Evolutionary conservation across 2,797 vertebrate species (phyloP).

Genomic region (Hippocampus kuda): DNA sequence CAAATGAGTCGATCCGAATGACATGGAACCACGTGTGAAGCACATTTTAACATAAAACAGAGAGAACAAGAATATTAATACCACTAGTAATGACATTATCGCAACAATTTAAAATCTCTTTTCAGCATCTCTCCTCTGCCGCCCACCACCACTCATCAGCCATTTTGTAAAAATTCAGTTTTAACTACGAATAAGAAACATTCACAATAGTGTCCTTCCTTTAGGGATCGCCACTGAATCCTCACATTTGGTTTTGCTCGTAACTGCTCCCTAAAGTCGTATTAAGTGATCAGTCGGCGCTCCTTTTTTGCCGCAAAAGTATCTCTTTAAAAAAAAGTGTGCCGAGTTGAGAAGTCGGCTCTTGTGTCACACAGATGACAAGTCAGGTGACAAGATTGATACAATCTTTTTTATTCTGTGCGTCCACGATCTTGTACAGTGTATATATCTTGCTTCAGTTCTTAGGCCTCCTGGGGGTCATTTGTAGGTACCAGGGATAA

Average conservation of each 20-base stretch:
- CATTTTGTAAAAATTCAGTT: conserved; percentile 10
- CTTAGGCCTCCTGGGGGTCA: neutral
- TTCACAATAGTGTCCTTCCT: conserved; percentile 50
- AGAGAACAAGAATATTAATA: conserved; percentile 38
- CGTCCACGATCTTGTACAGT: neutral
- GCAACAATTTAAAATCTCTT: conserved; percentile 51
- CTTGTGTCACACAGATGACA: neutral
- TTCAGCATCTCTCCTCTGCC: conserved; percentile 45
- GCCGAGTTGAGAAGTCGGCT: neutral
- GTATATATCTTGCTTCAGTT: neutral
- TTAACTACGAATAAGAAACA: conserved; percentile 51
- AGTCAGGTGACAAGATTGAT: neutral
- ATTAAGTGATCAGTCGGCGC: neutral
- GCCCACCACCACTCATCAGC: conserved; percentile 21
- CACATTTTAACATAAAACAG: conserved; percentile 52
- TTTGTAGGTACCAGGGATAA: neutral
- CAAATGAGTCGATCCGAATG: conserved; percentile 15
- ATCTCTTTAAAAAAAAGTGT: conserved; percentile 7
- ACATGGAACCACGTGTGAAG: conserved; percentile 41
- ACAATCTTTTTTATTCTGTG: neutral
- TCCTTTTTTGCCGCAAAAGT: neutral
- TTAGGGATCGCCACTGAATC: conserved; percentile 24
- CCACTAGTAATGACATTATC: conserved; percentile 33
- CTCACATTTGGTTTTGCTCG: conserved; percentile 40
- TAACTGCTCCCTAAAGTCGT: conserved; percentile 6